Evolutionary conservation across 2,888 invertebrate genomes (phyloP), one percentile per base, ranked within the genome.

Genomic region (Drosophila paranaensis): DNA sequence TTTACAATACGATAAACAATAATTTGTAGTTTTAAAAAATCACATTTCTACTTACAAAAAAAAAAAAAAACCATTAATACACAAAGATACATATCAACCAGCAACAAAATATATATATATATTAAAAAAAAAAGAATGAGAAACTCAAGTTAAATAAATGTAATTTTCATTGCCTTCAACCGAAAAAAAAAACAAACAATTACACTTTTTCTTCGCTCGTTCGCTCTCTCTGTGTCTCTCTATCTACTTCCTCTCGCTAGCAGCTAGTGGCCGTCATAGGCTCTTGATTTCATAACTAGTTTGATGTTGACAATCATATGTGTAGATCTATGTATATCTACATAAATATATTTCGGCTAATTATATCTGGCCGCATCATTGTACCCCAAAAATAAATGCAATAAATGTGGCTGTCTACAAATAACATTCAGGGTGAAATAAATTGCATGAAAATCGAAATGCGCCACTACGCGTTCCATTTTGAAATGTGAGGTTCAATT

Each of bases 151-250:
- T 30, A 77, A 77, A 77, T 77, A 77, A 77, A 77, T 55, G 79
- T 79, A 71, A 77, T 79, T 71, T 75, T 65, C 75, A 79, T 75
- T 78, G 78, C 79, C 76, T 76, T 71, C 33, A 65, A 75, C 63
- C 37, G 14, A 46, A 25, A 50, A 61, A 70, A 65, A 43, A 58
- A 56, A 58, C 66, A 64, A 56, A 68, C 20, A 20, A 63, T 62
- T 78, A 68, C 60, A 71, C 69, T 71, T 75, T 79, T 76, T 79
- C 71, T 79, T 55, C 57, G 71, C 63, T 68, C 56, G 74, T 27
- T 27, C 27, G 27, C 27, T 27, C 64, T 67, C 61, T 53, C 64
- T 67, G 60, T 53, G 61, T 67, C 61, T 53, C 62, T 68, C 60
- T 27, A 27, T 27, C 20, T 1, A 20, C 20, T 20, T 20, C 20